A percentile compares a stretch with the other conserved stretches of the same genome.
phyloP scores from a whole-genome alignment of 2,113 vertebrate genomes.

The Eurypyga helias region DNA sequence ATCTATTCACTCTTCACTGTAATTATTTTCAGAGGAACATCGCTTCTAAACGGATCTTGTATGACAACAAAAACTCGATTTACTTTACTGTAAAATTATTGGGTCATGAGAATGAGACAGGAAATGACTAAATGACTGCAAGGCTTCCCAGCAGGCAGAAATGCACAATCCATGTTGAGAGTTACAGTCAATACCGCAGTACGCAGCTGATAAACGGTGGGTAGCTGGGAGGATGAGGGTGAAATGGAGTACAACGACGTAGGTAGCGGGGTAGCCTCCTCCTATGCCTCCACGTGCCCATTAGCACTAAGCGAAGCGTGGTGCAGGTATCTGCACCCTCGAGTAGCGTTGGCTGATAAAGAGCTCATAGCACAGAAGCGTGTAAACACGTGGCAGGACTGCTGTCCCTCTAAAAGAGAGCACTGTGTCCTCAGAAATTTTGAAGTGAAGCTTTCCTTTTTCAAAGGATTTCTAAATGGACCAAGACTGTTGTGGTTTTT shows the following conservation, averaged over 20 bases:
- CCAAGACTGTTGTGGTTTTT: background rate
- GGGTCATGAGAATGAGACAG: background rate
- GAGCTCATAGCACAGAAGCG: background rate
- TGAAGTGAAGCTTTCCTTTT: background rate
- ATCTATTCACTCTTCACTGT: background rate
- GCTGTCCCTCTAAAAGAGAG: background rate
- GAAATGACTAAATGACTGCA: background rate
- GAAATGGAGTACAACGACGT: background rate
- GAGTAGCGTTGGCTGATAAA: background rate
- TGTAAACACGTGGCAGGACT: background rate
- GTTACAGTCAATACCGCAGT: background rate
- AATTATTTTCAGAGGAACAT: background rate
- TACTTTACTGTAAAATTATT: background rate
- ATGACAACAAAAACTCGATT: background rate
- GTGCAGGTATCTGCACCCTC: background rate
- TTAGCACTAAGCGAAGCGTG: background rate
- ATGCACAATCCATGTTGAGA: background rate
- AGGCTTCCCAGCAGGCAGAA: background rate
- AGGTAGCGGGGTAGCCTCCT: background rate
- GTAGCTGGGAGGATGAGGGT: background rate
- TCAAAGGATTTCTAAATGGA: background rate
- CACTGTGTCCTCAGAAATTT: background rate
- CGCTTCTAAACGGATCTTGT: background rate
- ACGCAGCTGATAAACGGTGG: background rate
- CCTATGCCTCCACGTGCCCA: background rate